These are phyloP conservation scores for Bombus fervidus DNA, from an alignment of 1,140 invertebrate species.

Conservation along the genomic window DNA sequence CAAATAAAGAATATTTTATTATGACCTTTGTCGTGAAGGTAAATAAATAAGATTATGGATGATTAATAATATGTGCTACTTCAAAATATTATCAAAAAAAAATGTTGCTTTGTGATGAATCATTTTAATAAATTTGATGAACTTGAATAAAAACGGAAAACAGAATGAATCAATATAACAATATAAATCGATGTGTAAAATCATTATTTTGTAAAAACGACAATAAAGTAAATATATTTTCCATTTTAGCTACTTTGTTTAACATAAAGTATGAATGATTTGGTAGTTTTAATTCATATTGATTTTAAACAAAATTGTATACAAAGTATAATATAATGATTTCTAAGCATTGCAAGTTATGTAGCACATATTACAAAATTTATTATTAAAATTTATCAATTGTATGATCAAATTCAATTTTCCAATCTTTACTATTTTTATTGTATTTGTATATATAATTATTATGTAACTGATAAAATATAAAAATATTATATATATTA, in stretches of 20 bases:
- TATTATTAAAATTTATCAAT: background rate
- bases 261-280: background rate
- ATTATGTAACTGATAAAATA: conserved; percentile 1
- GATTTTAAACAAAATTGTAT: background rate
- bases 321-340: background rate
- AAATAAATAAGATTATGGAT: background rate
- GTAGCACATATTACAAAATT: background rate
- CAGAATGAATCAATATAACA: background rate
- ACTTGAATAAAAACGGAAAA: background rate
- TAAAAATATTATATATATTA: background rate
- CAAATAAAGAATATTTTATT: conserved; percentile 10
- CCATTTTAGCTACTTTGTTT: background rate
- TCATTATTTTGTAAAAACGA: background rate
- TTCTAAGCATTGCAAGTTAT: background rate
- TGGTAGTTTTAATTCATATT: background rate
- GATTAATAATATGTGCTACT: conserved; percentile 17
- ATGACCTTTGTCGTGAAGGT: background rate
- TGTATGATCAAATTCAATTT: background rate
- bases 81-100: background rate
- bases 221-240: conserved; percentile 20
- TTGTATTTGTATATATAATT: background rate
- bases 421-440: background rate
- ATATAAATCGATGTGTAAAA: background rate
- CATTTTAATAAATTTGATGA: background rate
- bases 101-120: background rate